A percentile compares a stretch with the other conserved stretches of the same genome.
These are phyloP conservation scores for Tetrapedia diversipes DNA, from an alignment of 2,888 invertebrate species.

Conservation along the genomic window DNA sequence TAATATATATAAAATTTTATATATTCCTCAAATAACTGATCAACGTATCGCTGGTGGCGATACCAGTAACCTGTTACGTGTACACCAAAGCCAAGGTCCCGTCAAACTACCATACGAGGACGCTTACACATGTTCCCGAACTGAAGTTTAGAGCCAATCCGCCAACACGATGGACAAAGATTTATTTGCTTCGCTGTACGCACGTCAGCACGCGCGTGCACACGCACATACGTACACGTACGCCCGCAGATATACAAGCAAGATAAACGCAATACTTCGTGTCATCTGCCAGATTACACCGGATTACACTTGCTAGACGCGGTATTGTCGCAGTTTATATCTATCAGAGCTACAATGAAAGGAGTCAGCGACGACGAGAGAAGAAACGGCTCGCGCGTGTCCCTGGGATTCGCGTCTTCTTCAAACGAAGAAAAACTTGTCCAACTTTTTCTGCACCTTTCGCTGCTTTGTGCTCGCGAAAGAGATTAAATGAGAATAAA, in stretches of 20 bases:
- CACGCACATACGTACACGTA: background rate
- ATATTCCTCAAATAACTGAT: too few relatives aligned
- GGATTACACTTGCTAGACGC: conserved; percentile 32
- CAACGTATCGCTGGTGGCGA: too few relatives aligned
- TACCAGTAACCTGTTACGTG: background rate
- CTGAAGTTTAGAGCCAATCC: conserved; percentile 26
- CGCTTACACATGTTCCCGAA: background rate
- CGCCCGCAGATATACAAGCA: background rate
- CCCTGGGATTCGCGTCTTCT: background rate
- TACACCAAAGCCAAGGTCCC: background rate
- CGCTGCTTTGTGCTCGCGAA: background rate
- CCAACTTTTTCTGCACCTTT: background rate
- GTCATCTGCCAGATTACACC: conserved; percentile 49
- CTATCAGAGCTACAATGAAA: conserved; percentile 21
- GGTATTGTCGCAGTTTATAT: conserved; percentile 41
- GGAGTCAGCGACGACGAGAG: background rate
- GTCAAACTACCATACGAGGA: background rate
- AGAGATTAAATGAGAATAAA: background rate
- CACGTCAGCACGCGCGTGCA: conserved; percentile 11
- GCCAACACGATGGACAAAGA: conserved; percentile 17
- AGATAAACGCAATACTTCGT: conserved; percentile 55
- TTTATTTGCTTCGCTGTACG: conserved; percentile 41
- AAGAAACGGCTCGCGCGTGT: background rate
- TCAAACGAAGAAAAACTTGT: conserved; percentile 23
- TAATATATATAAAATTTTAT: too few relatives aligned